phyloP scores from a whole-genome alignment of 2,888 invertebrate genomes.

The Dryobota labecula region DNA sequence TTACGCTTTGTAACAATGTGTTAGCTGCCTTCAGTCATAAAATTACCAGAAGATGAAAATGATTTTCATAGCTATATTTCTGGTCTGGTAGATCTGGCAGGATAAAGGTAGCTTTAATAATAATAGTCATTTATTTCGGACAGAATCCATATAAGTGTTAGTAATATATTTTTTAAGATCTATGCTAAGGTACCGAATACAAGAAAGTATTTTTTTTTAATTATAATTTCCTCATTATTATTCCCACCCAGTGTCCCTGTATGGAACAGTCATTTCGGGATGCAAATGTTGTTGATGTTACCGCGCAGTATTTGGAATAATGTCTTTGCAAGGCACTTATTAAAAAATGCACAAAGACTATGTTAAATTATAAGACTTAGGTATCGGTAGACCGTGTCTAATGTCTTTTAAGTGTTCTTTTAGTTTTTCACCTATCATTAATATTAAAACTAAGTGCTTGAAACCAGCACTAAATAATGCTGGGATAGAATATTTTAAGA shows the following conservation, averaged over 20 bases:
- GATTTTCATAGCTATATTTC: background rate
- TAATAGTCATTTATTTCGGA: no score
- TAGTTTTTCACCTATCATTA: conserved; percentile 8
- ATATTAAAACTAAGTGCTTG: conserved; percentile 22
- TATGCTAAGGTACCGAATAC: no score
- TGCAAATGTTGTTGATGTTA: no score
- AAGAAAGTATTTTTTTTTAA: no score
- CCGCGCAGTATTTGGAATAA: no score
- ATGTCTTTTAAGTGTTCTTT: conserved; percentile 5
- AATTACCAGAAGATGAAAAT: background rate
- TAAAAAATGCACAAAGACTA: background rate
- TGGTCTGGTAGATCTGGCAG: background rate
- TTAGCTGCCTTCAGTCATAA: background rate
- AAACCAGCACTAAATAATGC: conserved; percentile 17
- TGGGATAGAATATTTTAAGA: conserved; percentile 7
- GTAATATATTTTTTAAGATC: no score
- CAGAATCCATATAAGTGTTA: no score
- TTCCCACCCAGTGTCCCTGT: no score
- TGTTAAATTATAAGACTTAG: background rate
- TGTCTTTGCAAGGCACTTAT: background rate
- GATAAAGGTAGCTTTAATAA: no score
- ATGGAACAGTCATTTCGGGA: no score
- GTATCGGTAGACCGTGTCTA: conserved; percentile 9
- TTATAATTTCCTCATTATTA: no score
- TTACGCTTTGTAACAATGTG: background rate